A percentile compares a stretch with the other conserved stretches of the same genome.
phyloP scores from a whole-genome alignment of 2,113 vertebrate genomes.

The Barbus barbus region DNA sequence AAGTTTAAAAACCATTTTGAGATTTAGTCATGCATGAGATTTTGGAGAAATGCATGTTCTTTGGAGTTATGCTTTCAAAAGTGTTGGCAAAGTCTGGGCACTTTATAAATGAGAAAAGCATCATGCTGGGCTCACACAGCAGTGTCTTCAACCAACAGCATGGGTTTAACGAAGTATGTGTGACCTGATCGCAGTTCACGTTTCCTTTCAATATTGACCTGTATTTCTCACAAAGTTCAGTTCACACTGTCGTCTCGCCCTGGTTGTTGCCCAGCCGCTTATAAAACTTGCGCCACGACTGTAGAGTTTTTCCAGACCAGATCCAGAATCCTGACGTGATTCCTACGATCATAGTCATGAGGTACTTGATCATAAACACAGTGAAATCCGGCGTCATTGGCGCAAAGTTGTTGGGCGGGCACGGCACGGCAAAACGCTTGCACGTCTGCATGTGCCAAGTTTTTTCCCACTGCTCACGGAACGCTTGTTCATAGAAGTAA shows the following conservation, averaged over 20 bases:
- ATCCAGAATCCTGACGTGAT: constrained; percentile 94
- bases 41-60: constrained; percentile 35
- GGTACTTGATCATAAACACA: constrained; percentile 93
- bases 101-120: too few relatives aligned
- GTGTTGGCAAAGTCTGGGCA: too few relatives aligned
- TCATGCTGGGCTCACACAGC: constrained; percentile 39
- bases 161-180: not conserved
- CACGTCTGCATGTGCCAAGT: constrained; percentile 90
- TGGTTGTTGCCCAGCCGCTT: constrained; percentile 83
- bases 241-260: constrained; percentile 87
- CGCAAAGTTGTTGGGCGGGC: constrained; percentile 78
- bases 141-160: constrained; percentile 22
- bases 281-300: constrained; percentile 89
- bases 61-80: constrained; percentile 47
- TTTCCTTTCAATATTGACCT: constrained; percentile 22
- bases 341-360: constrained; percentile 94
- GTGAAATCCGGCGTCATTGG: constrained; percentile 88
- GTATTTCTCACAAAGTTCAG: not conserved
- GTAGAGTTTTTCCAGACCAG: constrained; percentile 92
- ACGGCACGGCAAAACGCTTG: constrained; percentile 84
- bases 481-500: constrained; percentile 90
- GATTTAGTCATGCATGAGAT: constrained; percentile 9
- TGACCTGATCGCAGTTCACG: constrained; percentile 11
- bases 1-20: constrained; percentile 22
- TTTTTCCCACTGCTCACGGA: constrained; percentile 86